Percentiles rank a stretch among this genome's conserved stretches.
These are phyloP conservation scores for Vireo griseus DNA, from an alignment of 2,797 vertebrate species.

Conservation along the genomic window DNA sequence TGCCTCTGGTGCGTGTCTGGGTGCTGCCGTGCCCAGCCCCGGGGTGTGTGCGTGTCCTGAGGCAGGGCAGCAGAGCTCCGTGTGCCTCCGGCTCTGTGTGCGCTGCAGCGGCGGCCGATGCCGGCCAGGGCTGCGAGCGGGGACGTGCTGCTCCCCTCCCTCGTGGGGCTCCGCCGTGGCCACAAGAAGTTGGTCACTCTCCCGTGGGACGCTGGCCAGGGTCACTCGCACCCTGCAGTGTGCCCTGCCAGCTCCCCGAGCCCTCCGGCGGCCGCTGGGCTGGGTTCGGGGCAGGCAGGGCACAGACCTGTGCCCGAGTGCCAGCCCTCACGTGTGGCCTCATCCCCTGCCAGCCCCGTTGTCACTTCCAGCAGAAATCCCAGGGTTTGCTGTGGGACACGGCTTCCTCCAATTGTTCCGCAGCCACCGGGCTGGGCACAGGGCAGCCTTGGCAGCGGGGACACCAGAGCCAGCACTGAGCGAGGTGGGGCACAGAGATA, in stretches of 20 bases:
- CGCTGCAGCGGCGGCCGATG: fast-evolving
- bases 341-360: neutral
- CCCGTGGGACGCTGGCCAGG: neutral
- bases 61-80: fast-evolving
- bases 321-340: fast-evolving
- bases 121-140: neutral
- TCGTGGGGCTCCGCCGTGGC: fast-evolving
- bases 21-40: neutral
- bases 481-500: neutral
- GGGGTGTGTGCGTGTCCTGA: neutral
- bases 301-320: neutral
- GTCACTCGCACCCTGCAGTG: fast-evolving
- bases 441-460: neutral
- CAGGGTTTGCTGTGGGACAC: neutral
- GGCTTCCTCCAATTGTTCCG: conserved; percentile 46
- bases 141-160: neutral
- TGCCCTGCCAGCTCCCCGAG: neutral
- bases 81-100: neutral
- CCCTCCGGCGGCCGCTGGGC: fast-evolving
- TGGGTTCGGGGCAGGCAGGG: neutral
- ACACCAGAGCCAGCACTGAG: neutral
- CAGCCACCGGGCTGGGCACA: neutral
- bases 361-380: neutral
- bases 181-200: neutral
- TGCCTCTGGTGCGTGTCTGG: neutral